Evolutionary conservation across 2,797 vertebrate genomes (phyloP), one percentile per base, ranked within the genome.

Genomic region (Pitangus sulphuratus): DNA sequence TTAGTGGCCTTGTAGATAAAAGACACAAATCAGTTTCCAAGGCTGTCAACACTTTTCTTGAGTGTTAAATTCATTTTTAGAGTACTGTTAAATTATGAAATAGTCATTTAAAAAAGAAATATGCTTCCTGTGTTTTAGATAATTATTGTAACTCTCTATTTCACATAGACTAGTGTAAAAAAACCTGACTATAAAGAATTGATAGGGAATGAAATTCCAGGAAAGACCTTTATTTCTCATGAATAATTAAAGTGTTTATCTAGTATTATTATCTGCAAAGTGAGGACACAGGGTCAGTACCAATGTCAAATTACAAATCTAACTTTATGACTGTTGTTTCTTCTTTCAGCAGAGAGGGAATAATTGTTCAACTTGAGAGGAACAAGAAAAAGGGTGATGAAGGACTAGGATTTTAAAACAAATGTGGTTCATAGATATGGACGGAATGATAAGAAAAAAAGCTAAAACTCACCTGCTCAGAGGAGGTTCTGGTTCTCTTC

Each of bases 61-160:
- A 78, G 53, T 81, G 84, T 47, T 85, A 95, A 85, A 91, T 84
- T 91, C 13, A 71, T 88, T 91, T 87, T 95, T 84, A 90, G 74
- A 47, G 6, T 83, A 80, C 72, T 74, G 64, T 56, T 93, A 83
- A 74, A 95, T 95, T 87, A 91, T 75, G 60, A 87, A 95, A 94
- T 83, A 81, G 25, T 56, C 6, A 77, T 95, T 92, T 92, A 22
- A 91, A 92, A 82, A 91, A 33, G 64, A 90, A 96, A 93, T 75
- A 77, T 65, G n/a, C n/a, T 61, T 71, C 66, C 61, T 33, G 26
- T 83, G 19, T 74, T 95, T 95, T 76, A 25, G 53, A 66, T 91
- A 84, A 82, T 83, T 86, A 78, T 68, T 91, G 9, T 15, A 69
- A 74, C 44, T 72, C 6, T 42, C 81, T 94, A 11, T 79, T 87